Evolutionary conservation across 2,113 vertebrate genomes (phyloP).

Genomic region (Atlantisia rogersi): DNA sequence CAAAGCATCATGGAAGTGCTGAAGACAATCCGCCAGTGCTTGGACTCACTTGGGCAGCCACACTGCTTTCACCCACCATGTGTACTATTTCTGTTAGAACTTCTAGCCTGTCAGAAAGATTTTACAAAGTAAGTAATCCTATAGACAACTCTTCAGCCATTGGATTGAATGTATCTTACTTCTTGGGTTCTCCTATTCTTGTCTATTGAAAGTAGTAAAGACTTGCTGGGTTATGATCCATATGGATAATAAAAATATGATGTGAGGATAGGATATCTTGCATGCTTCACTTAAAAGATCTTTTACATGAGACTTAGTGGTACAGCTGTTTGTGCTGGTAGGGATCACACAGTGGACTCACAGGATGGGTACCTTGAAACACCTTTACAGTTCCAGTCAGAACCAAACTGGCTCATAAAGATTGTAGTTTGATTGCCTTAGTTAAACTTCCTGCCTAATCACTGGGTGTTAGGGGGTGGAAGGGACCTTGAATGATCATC

Average conservation of each 20-base stretch:
- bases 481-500: too few relatives aligned
- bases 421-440: too few relatives aligned
- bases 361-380: too few relatives aligned
- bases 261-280: background rate
- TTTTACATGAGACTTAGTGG: too few relatives aligned
- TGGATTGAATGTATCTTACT: background rate
- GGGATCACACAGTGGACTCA: too few relatives aligned
- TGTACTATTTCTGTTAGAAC: constrained; percentile 92
- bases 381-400: too few relatives aligned
- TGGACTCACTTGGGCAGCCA: constrained; percentile 86
- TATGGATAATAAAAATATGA: background rate
- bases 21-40: constrained; percentile 84
- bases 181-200: background rate
- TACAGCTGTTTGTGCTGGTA: too few relatives aligned
- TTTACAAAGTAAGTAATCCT: constrained; percentile 87
- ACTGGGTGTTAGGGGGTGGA: too few relatives aligned
- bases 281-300: too few relatives aligned
- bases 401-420: too few relatives aligned
- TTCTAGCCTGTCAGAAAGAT: constrained; percentile 94
- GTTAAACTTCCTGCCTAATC: too few relatives aligned
- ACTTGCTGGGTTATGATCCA: background rate
- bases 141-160: background rate
- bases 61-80: constrained; percentile 92
- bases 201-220: background rate
- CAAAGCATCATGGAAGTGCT: constrained; percentile 86